Conservation (phyloP, 2,797 vertebrate species). For the Parambassis ranga region DNA sequence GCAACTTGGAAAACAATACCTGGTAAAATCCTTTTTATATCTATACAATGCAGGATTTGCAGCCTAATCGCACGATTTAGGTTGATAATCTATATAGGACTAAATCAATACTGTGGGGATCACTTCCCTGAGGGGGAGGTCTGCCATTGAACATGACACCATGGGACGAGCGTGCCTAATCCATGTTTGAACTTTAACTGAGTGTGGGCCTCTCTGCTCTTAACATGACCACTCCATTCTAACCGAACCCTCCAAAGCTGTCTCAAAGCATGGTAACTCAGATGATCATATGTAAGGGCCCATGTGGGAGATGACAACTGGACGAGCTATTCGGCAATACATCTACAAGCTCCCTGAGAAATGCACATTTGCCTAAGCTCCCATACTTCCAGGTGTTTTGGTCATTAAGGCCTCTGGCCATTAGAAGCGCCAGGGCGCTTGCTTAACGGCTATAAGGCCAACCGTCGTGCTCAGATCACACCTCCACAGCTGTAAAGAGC, state of each 20-base stretch:
- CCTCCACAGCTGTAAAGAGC: conserved; percentile 87
- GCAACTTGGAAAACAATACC: conserved; percentile 59
- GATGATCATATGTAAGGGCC: conserved; percentile 22
- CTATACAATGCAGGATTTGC: conserved; percentile 28
- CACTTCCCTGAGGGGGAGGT: conserved; percentile 62
- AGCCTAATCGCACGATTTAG: conserved; percentile 54
- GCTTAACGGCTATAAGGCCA: conserved; percentile 78
- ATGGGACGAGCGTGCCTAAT: conserved; percentile 76
- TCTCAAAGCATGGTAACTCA: conserved; percentile 30
- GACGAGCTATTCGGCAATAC: conserved; percentile 14
- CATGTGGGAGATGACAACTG: conserved; percentile 8
- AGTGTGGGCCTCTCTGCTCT: conserved; percentile 65
- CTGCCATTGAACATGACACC: conserved; percentile 76
- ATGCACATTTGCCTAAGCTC: conserved; percentile 20
- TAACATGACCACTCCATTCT: conserved; percentile 55
- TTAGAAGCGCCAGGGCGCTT: conserved; percentile 67
- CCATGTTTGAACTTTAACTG: conserved; percentile 74
- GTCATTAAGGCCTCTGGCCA: conserved; percentile 71
- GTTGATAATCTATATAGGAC: conserved; percentile 67
- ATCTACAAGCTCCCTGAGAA: conserved; percentile 57
- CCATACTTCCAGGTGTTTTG: conserved; percentile 81
- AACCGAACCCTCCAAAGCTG: conserved; percentile 32
- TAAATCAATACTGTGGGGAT: conserved; percentile 73
- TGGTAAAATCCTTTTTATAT: conserved; percentile 52
- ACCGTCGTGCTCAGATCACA: conserved; percentile 84